A percentile compares a stretch with the other conserved stretches of the same genome.
phyloP scores from a whole-genome alignment of 1,140 invertebrate genomes.

The Drosophila jambulina region DNA sequence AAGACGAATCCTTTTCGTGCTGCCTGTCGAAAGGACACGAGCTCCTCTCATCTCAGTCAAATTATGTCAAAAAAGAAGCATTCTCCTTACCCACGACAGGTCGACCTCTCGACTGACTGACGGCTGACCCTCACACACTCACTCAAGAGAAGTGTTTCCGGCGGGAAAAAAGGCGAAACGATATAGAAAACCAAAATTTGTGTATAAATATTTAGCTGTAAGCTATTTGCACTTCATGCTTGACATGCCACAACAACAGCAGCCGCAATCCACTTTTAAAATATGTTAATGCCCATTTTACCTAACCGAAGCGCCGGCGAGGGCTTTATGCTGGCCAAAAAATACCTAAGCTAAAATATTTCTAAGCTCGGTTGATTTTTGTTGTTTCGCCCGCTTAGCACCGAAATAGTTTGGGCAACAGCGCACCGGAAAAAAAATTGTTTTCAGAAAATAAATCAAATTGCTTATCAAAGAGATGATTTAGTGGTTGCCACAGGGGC shows the following conservation, averaged over 20 bases:
- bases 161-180: conserved; percentile 42
- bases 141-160: conserved; percentile 11
- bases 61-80: conserved; percentile 46
- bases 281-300: conserved; percentile 77
- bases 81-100: conserved; percentile 9
- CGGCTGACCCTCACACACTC: conserved; percentile 25
- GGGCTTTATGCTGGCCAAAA: conserved; percentile 46
- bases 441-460: conserved; percentile 81
- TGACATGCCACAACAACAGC: conserved; percentile 61
- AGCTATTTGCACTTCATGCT: conserved; percentile 81
- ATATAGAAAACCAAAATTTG: conserved; percentile 54
- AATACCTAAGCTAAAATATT: conserved; percentile 62
- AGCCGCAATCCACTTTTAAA: conserved; percentile 69
- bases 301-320: conserved; percentile 42
- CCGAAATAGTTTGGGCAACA: conserved; percentile 59
- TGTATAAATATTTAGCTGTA: conserved; percentile 74
- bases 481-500: conserved; percentile 61
- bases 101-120: neutral
- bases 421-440: conserved; percentile 52
- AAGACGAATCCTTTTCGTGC: neutral
- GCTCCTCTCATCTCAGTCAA: conserved; percentile 22
- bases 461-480: conserved; percentile 83
- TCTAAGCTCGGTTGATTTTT: conserved; percentile 43
- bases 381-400: conserved; percentile 45
- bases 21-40: neutral